phyloP scores from a whole-genome alignment of 2,113 vertebrate species.

The Leiothrix lutea region DNA sequence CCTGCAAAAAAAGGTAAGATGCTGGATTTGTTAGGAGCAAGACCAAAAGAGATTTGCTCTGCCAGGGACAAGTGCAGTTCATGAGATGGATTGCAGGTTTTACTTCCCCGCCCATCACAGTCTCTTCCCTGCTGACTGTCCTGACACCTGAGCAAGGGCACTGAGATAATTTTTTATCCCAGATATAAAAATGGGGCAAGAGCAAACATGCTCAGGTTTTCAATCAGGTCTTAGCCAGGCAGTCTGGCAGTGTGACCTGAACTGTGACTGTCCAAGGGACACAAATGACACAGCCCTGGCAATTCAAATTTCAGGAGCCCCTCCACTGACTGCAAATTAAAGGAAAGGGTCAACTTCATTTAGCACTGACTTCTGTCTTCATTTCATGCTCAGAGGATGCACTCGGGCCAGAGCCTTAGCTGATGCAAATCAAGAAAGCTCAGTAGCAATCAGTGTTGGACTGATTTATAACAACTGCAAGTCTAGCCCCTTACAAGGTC shows the following conservation, averaged over 20 bases:
- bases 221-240: not conserved
- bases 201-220: constrained; percentile 17
- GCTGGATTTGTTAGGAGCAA: not conserved
- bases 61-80: not conserved
- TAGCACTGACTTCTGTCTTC: constrained; percentile 5
- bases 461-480: constrained; percentile 28
- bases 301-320: not conserved
- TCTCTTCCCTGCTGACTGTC: not conserved
- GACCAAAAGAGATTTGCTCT: not conserved
- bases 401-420: not conserved
- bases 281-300: not conserved
- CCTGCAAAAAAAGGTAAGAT: not conserved
- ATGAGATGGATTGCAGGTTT: not conserved
- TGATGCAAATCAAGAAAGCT: constrained; percentile 50
- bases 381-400: constrained; percentile 4
- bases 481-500: constrained; percentile 25
- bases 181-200: not conserved
- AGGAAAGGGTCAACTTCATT: constrained; percentile 9
- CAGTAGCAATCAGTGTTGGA: constrained; percentile 16
- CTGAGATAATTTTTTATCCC: not conserved
- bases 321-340: not conserved
- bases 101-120: not conserved
- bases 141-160: constrained; percentile 19
- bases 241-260: not conserved
- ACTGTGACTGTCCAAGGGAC: not conserved